Base-by-base conservation (phyloP, 2,888 invertebrate species). In the Campoletis raptor region DNA sequence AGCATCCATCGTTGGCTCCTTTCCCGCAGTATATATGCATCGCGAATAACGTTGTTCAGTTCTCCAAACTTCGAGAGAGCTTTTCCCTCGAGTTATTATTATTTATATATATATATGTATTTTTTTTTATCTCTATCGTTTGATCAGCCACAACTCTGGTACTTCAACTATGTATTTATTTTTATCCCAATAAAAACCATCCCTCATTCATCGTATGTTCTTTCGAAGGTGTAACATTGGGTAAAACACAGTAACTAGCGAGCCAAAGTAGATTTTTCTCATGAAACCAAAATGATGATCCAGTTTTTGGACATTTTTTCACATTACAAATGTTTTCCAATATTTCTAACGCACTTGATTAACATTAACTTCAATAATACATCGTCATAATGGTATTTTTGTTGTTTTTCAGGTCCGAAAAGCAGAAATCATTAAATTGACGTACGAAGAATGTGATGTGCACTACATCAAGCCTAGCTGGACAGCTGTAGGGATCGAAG, bases 1-100 rank as follows among this genome's bases (percentile, higher is more conserved):
- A 66, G 54, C 81, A 78, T 77, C 77, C 77, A 81, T 57, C 81
- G 72, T 85, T 85, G 85, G 81, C 85, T 81, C 72, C 48, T 36
- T 72, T 77, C 85, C 85, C 78, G 48, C 64, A 18, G 72, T 76
- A 61, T 5, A 42, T 10, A 37, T 37, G 36, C 40, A 57, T 37
- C 48, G 10, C 74, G 54, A 67, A 54, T 81, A 78, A 81, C 77
- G 72, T 73, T 85, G 57, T 74, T 48, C 67, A 52, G 52, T 77
- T 85, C n/a, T 64, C 72, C 72, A 66, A 72, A 30, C 40, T 36
- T 48, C 18, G 61, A 72, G 37, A 61, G 64, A 81, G 64, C 64
- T 64, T 45, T 64, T 10, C n/a, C 18, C 54, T 61, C 61, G 42
- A 61, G 40, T 69, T 85, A 64, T 74, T 69, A 81, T 82, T 82